Base-by-base conservation (phyloP, 2,888 invertebrate species). In the Polyommatus iphigenia region DNA sequence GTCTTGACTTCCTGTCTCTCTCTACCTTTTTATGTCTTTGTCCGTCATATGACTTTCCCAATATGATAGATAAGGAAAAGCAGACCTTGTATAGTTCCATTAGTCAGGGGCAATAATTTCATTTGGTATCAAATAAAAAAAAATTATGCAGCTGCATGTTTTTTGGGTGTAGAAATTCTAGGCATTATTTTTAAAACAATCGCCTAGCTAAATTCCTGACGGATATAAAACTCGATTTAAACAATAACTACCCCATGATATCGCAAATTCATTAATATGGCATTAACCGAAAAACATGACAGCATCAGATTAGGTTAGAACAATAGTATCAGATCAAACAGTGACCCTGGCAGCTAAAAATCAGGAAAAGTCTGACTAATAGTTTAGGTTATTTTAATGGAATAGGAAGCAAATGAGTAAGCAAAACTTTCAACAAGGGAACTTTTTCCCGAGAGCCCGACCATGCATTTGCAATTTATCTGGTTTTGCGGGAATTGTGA, bases 281-380 rank as follows among this genome's bases (percentile, higher is more conserved):
- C 78, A 75, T 46, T 78, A 72, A 77, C 72, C 57, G 72, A 77
- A 75, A 75, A 75, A 75, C 78, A 75, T 67, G 80, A 79, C 80
- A 79, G 79, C 50, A 82, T 80, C 73, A 67, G 78, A 57, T 77
- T 41, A 72, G 71, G 71, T 76, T 54, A 54, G 79, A 79, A 79
- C 79, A 79, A 79, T 76, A 77, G 79, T 83, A 67, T 78, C 62
- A 78, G 67, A 32, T 67, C 36, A 46, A 41, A 46, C 76, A 81
- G 81, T 83, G 83, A 83, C 84, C 84, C 83, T 83, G 82, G 78
- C 76, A 71, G 59, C 54, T 24, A 77, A 71, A 71, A 77, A 71
- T 67, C 50, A 71, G 10, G 71, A 32, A 71, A 67, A 77, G 13
- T 29, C 3, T 75, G 75, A 75, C 75, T 72, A 73, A 50, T 50